A percentile compares a stretch with the other conserved stretches of the same genome.
These are phyloP conservation scores for Phocoena phocoena DNA, from an alignment of 2,113 vertebrate species.

Conservation along the genomic window DNA sequence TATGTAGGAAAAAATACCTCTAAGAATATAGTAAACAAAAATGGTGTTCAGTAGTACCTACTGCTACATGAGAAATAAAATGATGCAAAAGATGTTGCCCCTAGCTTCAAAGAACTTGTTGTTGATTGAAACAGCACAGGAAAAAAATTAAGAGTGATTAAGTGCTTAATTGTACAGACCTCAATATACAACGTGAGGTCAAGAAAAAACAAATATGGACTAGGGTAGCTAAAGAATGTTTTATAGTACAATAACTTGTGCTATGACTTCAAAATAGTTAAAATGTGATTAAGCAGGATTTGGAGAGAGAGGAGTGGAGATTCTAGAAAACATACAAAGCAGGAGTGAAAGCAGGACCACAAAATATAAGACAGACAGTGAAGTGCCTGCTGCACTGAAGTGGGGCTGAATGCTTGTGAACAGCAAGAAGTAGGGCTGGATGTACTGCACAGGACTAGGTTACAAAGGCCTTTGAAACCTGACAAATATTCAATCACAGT, in stretches of 20 bases:
- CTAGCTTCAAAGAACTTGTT: not conserved
- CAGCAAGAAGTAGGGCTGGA: not conserved
- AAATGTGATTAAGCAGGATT: slow-evolving; percentile 2
- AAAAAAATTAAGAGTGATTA: slow-evolving; percentile 32
- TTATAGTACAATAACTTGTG: not conserved
- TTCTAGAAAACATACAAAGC: not conserved
- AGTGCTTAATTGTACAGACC: slow-evolving; percentile 42
- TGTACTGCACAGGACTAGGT: not conserved
- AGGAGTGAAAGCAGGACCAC: slow-evolving; percentile 17
- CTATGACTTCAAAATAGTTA: not conserved
- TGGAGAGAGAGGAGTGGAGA: not conserved
- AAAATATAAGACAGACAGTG: not conserved
- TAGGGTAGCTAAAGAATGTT: not conserved
- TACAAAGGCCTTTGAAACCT: not conserved
- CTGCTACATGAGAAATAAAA: not conserved
- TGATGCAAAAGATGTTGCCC: not conserved
- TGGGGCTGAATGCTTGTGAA: not conserved
- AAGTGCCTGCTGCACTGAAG: not conserved
- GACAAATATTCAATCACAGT: not conserved
- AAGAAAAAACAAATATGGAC: not conserved
- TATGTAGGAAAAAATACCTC: not conserved
- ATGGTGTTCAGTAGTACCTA: not conserved
- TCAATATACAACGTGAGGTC: not conserved
- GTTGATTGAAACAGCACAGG: not conserved
- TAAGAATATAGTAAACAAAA: slow-evolving; percentile 44